Evolutionary conservation across 2,888 invertebrate genomes (phyloP).

Genomic region (Parnassius mnemosyne): DNA sequence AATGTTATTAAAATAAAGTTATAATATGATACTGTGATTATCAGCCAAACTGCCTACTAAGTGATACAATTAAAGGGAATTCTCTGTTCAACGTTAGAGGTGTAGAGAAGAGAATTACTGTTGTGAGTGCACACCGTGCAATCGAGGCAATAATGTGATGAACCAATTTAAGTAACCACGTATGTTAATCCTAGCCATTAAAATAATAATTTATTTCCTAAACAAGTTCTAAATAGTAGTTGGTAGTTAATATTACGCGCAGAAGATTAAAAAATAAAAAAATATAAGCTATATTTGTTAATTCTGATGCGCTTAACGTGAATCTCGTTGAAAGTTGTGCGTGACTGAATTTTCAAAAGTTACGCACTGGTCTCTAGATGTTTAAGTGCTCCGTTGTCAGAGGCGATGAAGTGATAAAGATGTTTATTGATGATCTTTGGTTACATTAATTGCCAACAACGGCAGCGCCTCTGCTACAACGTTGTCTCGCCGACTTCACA

Average conservation of each 20-base stretch:
- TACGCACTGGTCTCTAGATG: slow-evolving; percentile 61
- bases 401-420: slow-evolving; percentile 77
- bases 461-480: slow-evolving; percentile 69
- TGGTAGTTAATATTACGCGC: slow-evolving; percentile 29
- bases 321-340: slow-evolving; percentile 60
- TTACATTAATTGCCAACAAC: slow-evolving; percentile 76
- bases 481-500: slow-evolving; percentile 54
- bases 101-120: too few relatives aligned
- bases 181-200: too few relatives aligned
- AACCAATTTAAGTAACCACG: too few relatives aligned
- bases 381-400: slow-evolving; percentile 67
- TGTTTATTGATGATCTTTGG: slow-evolving; percentile 78
- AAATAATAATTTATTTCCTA: too few relatives aligned
- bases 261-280: slow-evolving; percentile 43
- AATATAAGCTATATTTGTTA: slow-evolving; percentile 32
- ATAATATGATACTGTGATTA: too few relatives aligned
- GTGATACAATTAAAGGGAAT: too few relatives aligned
- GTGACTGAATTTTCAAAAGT: slow-evolving; percentile 71
- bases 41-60: too few relatives aligned
- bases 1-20: too few relatives aligned
- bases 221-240: too few relatives aligned
- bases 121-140: too few relatives aligned
- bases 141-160: too few relatives aligned
- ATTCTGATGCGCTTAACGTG: slow-evolving; percentile 34
- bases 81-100: too few relatives aligned